These are phyloP conservation scores for Coracopsis vasa DNA, from an alignment of 2,113 vertebrate species.

Conservation along the genomic window DNA sequence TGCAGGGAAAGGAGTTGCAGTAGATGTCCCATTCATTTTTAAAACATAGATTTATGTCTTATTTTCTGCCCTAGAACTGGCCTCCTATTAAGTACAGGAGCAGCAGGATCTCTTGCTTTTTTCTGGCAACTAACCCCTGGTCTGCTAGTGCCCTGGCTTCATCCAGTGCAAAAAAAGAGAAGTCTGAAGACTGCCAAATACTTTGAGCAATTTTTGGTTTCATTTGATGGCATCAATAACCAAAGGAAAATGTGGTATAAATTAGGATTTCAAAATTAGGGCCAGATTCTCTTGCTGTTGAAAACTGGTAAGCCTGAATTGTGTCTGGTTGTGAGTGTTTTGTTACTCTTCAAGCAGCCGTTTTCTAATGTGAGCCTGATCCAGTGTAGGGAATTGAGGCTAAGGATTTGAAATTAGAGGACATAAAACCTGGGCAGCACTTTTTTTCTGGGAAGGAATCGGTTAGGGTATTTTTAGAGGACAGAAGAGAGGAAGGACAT, in stretches of 20 bases:
- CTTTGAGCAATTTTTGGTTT: not conserved
- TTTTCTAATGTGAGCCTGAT: not conserved
- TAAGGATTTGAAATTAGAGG: not conserved
- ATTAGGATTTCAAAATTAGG: conserved; percentile 5
- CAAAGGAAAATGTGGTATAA: conserved; percentile 20
- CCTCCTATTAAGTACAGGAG: not conserved
- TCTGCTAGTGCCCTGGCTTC: conserved; percentile 10
- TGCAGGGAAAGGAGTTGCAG: not conserved
- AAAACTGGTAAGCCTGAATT: not conserved
- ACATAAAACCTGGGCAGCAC: not conserved
- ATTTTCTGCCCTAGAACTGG: not conserved
- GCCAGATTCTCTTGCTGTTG: not conserved
- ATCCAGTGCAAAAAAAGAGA: not conserved
- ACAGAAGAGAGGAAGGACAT: not conserved
- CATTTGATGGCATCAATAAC: conserved; percentile 15
- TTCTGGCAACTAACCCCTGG: not conserved
- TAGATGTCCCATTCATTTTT: not conserved
- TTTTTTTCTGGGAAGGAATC: not conserved
- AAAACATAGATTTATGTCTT: not conserved
- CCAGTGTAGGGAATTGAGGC: not conserved
- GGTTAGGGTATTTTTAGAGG: conserved; percentile 4
- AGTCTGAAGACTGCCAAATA: not conserved
- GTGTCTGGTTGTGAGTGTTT: not conserved
- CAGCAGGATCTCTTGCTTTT: conserved; percentile 14
- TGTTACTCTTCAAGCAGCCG: not conserved